Base-by-base conservation (phyloP, 2,888 invertebrate species). In the Melinaea marsaeus region DNA sequence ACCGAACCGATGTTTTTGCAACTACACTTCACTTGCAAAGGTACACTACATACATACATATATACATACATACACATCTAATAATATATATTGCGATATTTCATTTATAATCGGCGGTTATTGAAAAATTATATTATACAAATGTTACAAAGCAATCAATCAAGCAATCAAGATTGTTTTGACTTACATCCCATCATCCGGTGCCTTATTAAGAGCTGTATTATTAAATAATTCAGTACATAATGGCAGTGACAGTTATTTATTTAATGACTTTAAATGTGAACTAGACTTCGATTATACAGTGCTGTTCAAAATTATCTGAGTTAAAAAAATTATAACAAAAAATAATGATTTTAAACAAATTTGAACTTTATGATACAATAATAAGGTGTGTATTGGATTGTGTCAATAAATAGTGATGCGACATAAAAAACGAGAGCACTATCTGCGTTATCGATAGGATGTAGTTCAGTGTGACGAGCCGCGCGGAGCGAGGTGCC, bases 381-480 rank as follows among this genome's bases (percentile, higher is more conserved):
- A 6, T 1, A 2, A 58, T 60, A 67, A 57, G 48, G 46, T 55
- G 56, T 62, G 32, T 60, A 51, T 32, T 51, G 22, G n/a, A 32
- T 7, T 51, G 32, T 51, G 1, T 32, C 32, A 32, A 32, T 51
- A 32, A 61, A 64, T 66, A 69, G 56, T 61, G 62, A 37, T 62
- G 68, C 33, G 62, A 69, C 65, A 46, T 70, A 64, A 48, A 63
- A 68, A 65, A 62, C 67, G 60, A 58, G 64, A 65, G 57, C 65
- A 67, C 66, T 69, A 70, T 71, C 66, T 68, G 55, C 66, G 57
- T 74, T 77, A 78, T 77, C 75, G 72, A 73, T 74, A 72, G 62
- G 70, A 83, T 81, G 80, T 85, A 66, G 86, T 76, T 67, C 79
- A 86, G 83, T 86, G 71, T 79, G 83, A 73, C 82, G 80, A 68